Base-by-base conservation (phyloP, 2,797 vertebrate species). In the Pseudopleuronectes americanus region DNA sequence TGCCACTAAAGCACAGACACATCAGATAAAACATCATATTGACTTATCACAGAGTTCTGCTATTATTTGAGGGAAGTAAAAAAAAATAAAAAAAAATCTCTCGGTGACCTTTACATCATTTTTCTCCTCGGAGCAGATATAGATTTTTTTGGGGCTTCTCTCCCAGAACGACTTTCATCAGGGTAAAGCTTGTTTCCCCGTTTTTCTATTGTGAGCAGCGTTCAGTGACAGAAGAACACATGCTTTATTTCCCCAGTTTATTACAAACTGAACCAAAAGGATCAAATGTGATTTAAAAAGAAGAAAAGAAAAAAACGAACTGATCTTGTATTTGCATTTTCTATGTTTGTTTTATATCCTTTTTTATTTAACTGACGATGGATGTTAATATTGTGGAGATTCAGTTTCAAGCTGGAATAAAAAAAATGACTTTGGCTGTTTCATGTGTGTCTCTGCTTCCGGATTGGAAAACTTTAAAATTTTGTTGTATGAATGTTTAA, bases 321-420 rank as follows among this genome's bases (percentile, higher is more conserved):
- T 81, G 33, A 62, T 66, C 51, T 80, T 76, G 64, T 71, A 76
- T 48, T 77, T 28, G 10, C 67, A 48, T 86, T 90, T 93, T 87
- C 73, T 83, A 90, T 69, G 66, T 89, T 89, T 89, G 79, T 86
- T 88, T 83, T 90, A 49, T 90, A 83, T 74, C 38, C 64, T 79
- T 82, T 90, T 90, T 90, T 83, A 92, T 92, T 91, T 86, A 87
- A 86, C 77, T 76, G 73, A 84, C 74, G 80, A 55, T 81, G 72
- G 77, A 70, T 91, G 76, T 89, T 71, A 65, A 84, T 82, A 57
- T 81, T 82, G 85, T 90, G 76, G 83, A 81, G 71, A 87, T 45
- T 86, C 68, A 77, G 84, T 85, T 87, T 82, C 71, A 85, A 57
- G 79, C 74, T 84, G 83, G 77, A 92, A 89, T 91, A 91, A 90